These are phyloP conservation scores for Balaeniceps rex DNA, from an alignment of 2,113 vertebrate species.

Conservation along the genomic window DNA sequence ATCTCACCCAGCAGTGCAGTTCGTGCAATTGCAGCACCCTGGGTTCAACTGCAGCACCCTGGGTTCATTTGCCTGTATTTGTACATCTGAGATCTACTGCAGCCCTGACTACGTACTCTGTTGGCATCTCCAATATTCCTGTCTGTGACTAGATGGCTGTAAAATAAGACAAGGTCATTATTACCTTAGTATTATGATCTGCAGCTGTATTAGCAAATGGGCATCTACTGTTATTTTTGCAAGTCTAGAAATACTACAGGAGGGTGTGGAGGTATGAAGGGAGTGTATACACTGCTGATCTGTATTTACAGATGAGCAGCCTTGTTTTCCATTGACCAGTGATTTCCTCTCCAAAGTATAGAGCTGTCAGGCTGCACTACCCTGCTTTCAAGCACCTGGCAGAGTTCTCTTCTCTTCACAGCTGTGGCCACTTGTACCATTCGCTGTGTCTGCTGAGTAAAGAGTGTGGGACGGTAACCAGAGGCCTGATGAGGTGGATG, in stretches of 20 bases:
- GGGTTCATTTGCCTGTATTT: neutral
- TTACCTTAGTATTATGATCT: neutral
- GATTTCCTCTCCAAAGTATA: neutral
- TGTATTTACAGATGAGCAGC: neutral
- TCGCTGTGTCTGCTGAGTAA: conserved; percentile 91
- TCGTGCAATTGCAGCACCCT: neutral
- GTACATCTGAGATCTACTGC: neutral
- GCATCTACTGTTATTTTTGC: neutral
- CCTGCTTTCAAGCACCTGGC: neutral
- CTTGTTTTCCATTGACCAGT: neutral
- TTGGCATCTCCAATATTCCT: neutral
- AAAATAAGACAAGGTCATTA: neutral
- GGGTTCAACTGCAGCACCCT: neutral
- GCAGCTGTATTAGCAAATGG: neutral
- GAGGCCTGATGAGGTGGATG: conserved; percentile 81
- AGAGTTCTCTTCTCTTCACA: conserved; percentile 57
- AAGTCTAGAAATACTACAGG: neutral
- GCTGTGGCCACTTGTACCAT: conserved; percentile 96
- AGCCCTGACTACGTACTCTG: neutral
- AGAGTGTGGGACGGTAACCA: conserved; percentile 69
- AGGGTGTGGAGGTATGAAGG: neutral
- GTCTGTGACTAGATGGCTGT: neutral
- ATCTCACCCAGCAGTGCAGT: neutral
- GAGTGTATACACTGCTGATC: neutral
- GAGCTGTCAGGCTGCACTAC: neutral